Evolutionary conservation across 2,888 invertebrate genomes (phyloP).

Genomic region (Netelia inedita): DNA sequence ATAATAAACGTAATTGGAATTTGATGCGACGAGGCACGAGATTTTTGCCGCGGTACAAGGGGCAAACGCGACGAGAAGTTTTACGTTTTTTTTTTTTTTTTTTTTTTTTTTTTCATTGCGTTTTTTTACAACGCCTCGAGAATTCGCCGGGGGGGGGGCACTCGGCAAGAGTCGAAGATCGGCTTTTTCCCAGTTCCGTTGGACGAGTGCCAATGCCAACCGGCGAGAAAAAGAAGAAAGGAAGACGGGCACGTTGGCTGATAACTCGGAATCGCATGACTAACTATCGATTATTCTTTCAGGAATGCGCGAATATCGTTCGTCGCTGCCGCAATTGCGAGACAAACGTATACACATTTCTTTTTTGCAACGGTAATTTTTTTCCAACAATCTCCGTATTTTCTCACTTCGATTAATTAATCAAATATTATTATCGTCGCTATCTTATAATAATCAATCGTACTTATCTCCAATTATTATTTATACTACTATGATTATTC

Average conservation of each 20-base stretch:
- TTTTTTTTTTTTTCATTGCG: conserved; percentile 23
- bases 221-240: conserved; percentile 13
- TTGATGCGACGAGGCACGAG: conserved; percentile 14
- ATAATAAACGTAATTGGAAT: conserved; percentile 31
- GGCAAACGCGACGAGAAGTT: neutral
- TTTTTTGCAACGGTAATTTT: neutral
- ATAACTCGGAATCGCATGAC: conserved; percentile 41
- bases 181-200: conserved; percentile 39
- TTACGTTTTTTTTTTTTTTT: conserved; percentile 5
- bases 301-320: conserved; percentile 7
- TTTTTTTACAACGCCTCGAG: conserved; percentile 49
- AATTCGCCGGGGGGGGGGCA: conserved; percentile 6
- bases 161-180: conserved; percentile 25
- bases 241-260: conserved; percentile 28
- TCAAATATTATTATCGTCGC: no score
- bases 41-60: neutral
- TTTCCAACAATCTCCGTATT: neutral
- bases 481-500: no score
- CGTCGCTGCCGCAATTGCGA: conserved; percentile 26
- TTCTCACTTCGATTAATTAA: no score
- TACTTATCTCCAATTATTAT: no score
- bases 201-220: conserved; percentile 43
- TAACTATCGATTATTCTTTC: conserved; percentile 40
- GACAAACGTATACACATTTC: neutral
- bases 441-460: no score